phyloP scores from a whole-genome alignment of 2,113 vertebrate genomes.

The Silurus glanis region DNA sequence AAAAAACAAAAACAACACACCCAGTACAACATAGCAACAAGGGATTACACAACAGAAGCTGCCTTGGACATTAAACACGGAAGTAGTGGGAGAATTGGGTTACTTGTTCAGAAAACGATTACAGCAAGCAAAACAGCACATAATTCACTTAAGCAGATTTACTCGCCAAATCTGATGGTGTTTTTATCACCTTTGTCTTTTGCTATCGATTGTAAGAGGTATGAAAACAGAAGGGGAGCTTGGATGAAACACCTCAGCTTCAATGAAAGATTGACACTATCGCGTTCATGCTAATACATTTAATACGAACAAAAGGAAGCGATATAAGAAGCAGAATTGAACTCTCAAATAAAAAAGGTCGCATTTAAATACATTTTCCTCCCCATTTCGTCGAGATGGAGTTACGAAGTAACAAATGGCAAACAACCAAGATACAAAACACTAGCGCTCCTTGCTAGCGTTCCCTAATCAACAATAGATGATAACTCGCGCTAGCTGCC shows the following conservation, averaged over 20 bases:
- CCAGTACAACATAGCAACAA: not conserved
- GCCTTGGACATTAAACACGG: too few relatives aligned
- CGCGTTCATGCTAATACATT: not conserved
- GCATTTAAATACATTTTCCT: not conserved
- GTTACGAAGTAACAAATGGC: not conserved
- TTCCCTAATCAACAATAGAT: conserved; percentile 46
- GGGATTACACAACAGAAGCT: too few relatives aligned
- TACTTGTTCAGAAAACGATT: not conserved
- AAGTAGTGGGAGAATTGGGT: too few relatives aligned
- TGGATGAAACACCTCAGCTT: not conserved
- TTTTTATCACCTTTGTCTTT: not conserved
- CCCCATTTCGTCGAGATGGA: not conserved
- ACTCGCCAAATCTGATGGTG: not conserved
- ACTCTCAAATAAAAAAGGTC: not conserved
- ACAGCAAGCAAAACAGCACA: not conserved
- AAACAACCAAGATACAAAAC: not conserved
- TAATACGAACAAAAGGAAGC: not conserved
- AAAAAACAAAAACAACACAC: not conserved
- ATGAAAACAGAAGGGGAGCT: not conserved
- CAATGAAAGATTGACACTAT: too few relatives aligned
- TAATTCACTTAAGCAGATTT: not conserved
- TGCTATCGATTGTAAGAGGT: not conserved
- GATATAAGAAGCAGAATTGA: not conserved
- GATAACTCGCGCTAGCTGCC: conserved; percentile 5
- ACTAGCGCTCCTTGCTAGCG: not conserved